Percentiles rank a stretch among this genome's conserved stretches.
Evolutionary conservation across 2,888 invertebrate species (phyloP).

Genomic region (Anthrax anthrax): DNA sequence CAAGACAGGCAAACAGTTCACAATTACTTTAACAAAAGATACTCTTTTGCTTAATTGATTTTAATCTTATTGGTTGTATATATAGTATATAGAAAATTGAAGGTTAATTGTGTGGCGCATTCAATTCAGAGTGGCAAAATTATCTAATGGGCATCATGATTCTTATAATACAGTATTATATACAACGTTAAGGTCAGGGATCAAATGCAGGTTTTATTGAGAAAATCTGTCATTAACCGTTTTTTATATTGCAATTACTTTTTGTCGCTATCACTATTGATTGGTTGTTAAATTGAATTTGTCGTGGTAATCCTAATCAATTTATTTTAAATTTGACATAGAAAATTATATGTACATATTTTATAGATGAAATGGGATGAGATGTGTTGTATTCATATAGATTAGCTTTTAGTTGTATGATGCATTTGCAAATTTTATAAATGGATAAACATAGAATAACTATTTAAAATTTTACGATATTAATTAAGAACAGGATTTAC

Average conservation of each 20-base stretch:
- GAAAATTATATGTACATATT: no score
- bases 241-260: slow-evolving; percentile 1
- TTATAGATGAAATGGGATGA: no score
- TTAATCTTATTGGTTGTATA: slow-evolving; percentile 5
- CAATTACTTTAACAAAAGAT: slow-evolving; percentile 2
- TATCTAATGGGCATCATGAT: not conserved
- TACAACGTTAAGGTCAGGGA: slow-evolving; percentile 2
- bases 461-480: no score
- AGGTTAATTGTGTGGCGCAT: slow-evolving; percentile 4
- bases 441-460: no score
- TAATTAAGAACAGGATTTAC: no score
- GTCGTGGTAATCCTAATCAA: no score
- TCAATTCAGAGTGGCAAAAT: not conserved
- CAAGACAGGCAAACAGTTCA: not conserved
- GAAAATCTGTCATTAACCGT: slow-evolving; percentile 5
- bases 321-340: no score
- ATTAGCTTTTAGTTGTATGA: no score
- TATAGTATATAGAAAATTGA: not conserved
- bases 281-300: no score
- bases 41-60: slow-evolving; percentile 7
- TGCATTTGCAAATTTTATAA: no score
- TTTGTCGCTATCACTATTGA: not conserved
- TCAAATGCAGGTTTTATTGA: slow-evolving; percentile 4
- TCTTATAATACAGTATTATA: not conserved
- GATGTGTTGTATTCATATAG: no score